Evolutionary conservation across 2,888 invertebrate species (phyloP).

Genomic region (Dicycla oo): DNA sequence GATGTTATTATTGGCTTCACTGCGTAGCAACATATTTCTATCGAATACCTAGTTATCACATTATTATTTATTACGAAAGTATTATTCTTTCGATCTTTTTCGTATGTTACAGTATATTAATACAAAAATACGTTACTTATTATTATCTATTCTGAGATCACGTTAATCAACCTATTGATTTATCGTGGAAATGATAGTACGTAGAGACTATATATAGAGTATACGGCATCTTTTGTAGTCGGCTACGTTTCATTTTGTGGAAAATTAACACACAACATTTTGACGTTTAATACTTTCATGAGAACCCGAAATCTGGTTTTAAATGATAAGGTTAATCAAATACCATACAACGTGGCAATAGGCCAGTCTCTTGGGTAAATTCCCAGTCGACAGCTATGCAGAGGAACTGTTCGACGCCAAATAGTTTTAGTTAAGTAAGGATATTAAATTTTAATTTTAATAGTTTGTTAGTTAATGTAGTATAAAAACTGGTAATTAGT

Average conservation of each 20-base stretch:
- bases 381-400: no score
- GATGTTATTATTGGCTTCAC: conserved; percentile 18
- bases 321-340: not conserved
- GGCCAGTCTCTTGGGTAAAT: no score
- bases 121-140: not conserved
- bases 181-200: no score
- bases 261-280: not conserved
- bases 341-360: no score
- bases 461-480: no score
- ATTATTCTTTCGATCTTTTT: not conserved
- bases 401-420: no score
- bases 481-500: no score
- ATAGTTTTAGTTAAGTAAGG: no score
- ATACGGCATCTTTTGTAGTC: no score
- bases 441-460: no score
- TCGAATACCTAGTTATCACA: not conserved
- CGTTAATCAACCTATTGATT: not conserved
- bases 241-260: no score
- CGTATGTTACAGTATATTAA: not conserved
- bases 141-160: not conserved
- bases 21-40: not conserved
- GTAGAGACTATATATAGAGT: no score
- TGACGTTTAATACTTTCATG: not conserved
- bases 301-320: not conserved
- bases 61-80: conserved; percentile 3